Conservation (phyloP, 2,113 vertebrate genomes). For the Grammomys surdaster region DNA sequence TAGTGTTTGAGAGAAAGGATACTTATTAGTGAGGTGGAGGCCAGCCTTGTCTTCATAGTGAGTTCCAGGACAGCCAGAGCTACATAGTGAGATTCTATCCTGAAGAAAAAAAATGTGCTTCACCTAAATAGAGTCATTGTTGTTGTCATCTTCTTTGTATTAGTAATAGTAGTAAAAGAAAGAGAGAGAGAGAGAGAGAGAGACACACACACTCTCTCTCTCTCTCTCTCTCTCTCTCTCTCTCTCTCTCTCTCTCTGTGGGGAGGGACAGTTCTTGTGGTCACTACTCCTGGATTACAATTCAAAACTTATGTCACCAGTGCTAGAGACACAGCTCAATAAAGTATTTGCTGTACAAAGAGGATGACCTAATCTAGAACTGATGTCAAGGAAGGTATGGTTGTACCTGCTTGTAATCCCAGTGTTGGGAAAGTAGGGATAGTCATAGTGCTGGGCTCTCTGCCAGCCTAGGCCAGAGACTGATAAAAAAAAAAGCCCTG, state of each 20-base stretch:
- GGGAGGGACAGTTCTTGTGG: background rate
- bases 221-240: too few species aligned
- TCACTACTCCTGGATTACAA: background rate
- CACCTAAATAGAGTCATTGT: background rate
- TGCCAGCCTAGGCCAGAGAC: too few species aligned
- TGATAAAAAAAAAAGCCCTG: background rate
- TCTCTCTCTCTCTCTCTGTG: too few species aligned
- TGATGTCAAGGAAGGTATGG: background rate
- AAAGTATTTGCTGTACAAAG: background rate
- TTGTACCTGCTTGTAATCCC: background rate
- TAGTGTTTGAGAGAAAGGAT: background rate
- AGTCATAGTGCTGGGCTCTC: background rate
- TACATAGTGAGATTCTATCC: background rate
- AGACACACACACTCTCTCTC: too few species aligned
- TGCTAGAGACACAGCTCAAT: background rate
- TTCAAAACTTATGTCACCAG: background rate
- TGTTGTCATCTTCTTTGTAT: too few species aligned
- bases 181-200: too few species aligned
- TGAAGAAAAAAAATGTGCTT: background rate
- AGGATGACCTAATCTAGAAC: background rate
- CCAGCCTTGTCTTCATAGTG: background rate
- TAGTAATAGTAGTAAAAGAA: too few species aligned
- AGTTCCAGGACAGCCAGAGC: background rate
- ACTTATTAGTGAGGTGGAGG: background rate
- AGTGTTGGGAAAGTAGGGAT: background rate